Conservation (phyloP, 2,888 invertebrate genomes). For the Tolmerus cingulatus region DNA sequence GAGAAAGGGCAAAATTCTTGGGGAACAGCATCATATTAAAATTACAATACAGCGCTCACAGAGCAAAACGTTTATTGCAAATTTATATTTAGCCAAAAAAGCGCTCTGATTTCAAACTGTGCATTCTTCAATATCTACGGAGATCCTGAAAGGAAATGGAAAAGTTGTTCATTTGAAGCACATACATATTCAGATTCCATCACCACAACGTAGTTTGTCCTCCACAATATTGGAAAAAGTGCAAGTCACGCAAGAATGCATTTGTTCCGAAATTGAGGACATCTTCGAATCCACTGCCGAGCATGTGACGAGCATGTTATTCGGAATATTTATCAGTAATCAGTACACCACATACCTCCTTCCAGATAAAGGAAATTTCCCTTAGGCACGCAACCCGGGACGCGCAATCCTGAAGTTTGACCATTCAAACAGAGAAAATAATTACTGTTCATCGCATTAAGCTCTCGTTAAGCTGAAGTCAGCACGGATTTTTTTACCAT, state of each 20-base stretch:
- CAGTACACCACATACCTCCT: background rate
- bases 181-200: too few species aligned
- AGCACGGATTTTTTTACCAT: slow-evolving; percentile 7
- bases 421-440: slow-evolving; percentile 30
- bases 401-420: slow-evolving; percentile 10
- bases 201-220: too few species aligned
- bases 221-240: background rate
- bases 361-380: background rate
- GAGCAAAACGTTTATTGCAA: too few species aligned
- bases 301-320: background rate
- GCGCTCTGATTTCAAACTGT: too few species aligned
- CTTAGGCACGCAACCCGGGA: slow-evolving; percentile 15
- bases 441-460: slow-evolving; percentile 30
- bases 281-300: background rate
- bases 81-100: too few species aligned
- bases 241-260: background rate
- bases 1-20: background rate
- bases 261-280: background rate
- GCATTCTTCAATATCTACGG: too few species aligned
- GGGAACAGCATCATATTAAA: too few species aligned
- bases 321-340: background rate
- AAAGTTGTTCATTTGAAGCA: too few species aligned
- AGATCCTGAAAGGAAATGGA: too few species aligned
- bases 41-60: too few species aligned
- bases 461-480: slow-evolving; percentile 33